phyloP scores from a whole-genome alignment of 2,797 vertebrate species.

The Diceros bicornis region DNA sequence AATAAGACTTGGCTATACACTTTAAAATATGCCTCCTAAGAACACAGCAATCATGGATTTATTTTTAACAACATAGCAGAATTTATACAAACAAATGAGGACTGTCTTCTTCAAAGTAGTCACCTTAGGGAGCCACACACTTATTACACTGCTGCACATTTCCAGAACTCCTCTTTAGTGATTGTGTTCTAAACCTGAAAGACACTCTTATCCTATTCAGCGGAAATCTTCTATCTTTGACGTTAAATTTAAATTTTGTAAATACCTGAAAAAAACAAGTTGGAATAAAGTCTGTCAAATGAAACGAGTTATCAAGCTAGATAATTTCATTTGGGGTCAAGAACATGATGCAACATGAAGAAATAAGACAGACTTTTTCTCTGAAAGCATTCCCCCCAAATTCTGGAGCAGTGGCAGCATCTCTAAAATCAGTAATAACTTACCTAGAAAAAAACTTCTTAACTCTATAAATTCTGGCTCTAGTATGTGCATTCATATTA shows the following conservation, averaged over 20 bases:
- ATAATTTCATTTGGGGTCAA: constrained; percentile 55
- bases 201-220: neutral
- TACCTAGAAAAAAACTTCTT: neutral
- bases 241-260: constrained; percentile 32
- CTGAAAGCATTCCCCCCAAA: constrained; percentile 43
- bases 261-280: neutral
- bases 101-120: constrained; percentile 20
- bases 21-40: neutral
- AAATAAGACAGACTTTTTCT: constrained; percentile 55
- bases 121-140: neutral
- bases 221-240: neutral
- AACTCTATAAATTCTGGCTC: neutral
- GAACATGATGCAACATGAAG: constrained; percentile 17
- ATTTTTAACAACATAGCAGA: constrained; percentile 17
- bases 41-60: constrained; percentile 36
- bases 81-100: constrained; percentile 3
- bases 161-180: constrained; percentile 18
- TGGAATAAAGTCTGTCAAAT: constrained; percentile 20
- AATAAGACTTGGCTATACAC: neutral
- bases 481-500: neutral
- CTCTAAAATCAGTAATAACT: neutral
- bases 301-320: constrained; percentile 15
- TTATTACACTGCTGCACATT: neutral
- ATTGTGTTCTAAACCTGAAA: constrained; percentile 40
- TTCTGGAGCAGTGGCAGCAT: neutral